These are phyloP conservation scores for Stenchaetothrips biformis DNA, from an alignment of 2,888 invertebrate species.

Conservation along the genomic window DNA sequence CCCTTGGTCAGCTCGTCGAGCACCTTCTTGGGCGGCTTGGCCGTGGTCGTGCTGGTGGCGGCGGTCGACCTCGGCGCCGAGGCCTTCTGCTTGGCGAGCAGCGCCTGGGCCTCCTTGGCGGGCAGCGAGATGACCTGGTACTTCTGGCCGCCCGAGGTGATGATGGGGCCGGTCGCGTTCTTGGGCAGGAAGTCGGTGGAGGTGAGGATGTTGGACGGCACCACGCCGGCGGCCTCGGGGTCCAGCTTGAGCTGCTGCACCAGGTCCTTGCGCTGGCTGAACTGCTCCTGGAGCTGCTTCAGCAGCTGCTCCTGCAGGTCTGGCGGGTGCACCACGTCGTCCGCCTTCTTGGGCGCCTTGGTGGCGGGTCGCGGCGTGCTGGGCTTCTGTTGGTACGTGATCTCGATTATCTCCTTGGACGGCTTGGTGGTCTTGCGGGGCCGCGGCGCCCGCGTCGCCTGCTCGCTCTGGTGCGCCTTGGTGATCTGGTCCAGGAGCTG, in stretches of 20 bases:
- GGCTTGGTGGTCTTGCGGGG: slow-evolving; percentile 19
- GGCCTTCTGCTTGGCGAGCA: slow-evolving; percentile 1
- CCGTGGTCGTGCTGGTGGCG: slow-evolving; percentile 50
- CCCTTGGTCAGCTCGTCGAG: slow-evolving; percentile 75
- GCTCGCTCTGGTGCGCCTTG: background rate
- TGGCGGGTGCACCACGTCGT: slow-evolving; percentile 9
- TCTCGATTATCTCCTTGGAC: slow-evolving; percentile 16
- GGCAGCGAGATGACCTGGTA: slow-evolving; percentile 26
- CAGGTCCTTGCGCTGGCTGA: slow-evolving; percentile 28
- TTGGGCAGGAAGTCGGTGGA: slow-evolving; percentile 27
- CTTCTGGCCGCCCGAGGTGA: slow-evolving; percentile 10
- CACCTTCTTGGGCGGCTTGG: slow-evolving; percentile 60
- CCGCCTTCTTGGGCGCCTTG: background rate
- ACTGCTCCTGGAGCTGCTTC: slow-evolving; percentile 1
- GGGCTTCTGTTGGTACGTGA: slow-evolving; percentile 18
- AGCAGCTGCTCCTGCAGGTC: slow-evolving; percentile 21
- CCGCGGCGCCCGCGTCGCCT: background rate
- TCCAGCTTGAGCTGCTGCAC: slow-evolving; percentile 32
- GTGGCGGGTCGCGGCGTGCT: background rate
- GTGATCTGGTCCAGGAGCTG: slow-evolving; percentile 29
- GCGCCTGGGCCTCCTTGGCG: slow-evolving; percentile 26
- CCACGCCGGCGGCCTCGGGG: slow-evolving; percentile 31
- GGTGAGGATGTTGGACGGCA: slow-evolving; percentile 30
- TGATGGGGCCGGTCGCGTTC: slow-evolving; percentile 7
- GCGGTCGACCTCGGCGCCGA: slow-evolving; percentile 42